These are phyloP conservation scores for Phortica magna DNA, from an alignment of 2,888 invertebrate species.

Conservation along the genomic window DNA sequence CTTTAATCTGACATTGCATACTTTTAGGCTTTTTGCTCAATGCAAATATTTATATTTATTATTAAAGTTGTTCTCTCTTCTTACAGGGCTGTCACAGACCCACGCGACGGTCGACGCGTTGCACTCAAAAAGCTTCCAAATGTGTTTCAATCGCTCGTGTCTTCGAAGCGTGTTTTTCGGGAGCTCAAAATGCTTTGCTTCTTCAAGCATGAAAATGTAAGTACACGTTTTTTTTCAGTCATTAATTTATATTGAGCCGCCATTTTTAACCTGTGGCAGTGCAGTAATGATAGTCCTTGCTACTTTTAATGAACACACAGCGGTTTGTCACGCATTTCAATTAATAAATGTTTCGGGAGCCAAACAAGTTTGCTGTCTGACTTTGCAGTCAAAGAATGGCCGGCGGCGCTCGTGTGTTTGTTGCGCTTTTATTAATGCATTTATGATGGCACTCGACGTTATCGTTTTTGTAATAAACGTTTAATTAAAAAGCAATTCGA, in stretches of 20 bases:
- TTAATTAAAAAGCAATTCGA: conserved; percentile 30
- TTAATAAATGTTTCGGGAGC: neutral
- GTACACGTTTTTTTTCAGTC: conserved; percentile 77
- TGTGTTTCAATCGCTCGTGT: conserved; percentile 99
- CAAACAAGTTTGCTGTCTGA: no score
- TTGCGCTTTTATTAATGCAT: neutral
- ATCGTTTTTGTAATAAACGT: conserved; percentile 21
- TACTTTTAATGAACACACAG: no score
- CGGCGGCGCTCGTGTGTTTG: neutral
- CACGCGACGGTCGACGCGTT: conserved; percentile 97
- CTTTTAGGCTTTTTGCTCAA: neutral
- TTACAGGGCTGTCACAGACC: conserved; percentile 99
- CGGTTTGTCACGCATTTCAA: neutral
- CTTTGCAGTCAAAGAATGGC: no score
- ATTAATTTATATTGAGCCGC: neutral
- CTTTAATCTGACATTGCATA: conserved; percentile 25
- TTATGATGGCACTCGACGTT: conserved; percentile 18
- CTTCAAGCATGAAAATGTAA: conserved; percentile 99
- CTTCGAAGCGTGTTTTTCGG: conserved; percentile 98
- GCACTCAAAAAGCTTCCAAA: conserved; percentile 99
- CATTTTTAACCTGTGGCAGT: no score
- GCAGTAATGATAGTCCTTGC: no score
- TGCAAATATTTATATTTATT: neutral
- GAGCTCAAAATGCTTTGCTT: conserved; percentile 99
- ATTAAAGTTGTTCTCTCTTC: neutral